Base-by-base conservation (phyloP, 1,140 invertebrate species). In the Ips typographus region DNA sequence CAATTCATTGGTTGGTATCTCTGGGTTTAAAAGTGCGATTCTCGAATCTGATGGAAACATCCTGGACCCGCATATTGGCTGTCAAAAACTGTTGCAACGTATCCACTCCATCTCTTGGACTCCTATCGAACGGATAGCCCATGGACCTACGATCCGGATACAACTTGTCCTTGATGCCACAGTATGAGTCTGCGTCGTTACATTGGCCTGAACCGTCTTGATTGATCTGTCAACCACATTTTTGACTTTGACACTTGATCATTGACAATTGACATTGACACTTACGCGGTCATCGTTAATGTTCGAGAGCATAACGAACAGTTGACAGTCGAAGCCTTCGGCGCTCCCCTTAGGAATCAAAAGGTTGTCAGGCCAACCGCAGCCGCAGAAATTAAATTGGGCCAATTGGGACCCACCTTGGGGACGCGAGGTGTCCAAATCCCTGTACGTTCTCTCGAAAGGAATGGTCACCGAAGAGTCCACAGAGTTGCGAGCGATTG, bases 351-450 rank as follows among this genome's bases (percentile, higher is more conserved):
- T 91, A 0, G 92, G 89, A 39, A 93, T 77, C 1, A 95, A 83
- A 88, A 94, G 88, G 77, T 95, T 91, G 55, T 93, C 87, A 1
- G 93, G 93, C 92, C 92, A 94, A 53, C 93, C 93, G 78, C 92
- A 94, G 43, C 92, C 91, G 79, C 93, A 94, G 84, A 90, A 91
- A 78, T 91, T 89, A 80, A 89, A 90, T 74, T 86, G 83, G 0
- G 83, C 83, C 42, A 86, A 83, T 1, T 82, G 77, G 2, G 84
- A 75, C 0, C 78, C 76, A 3, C 84, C 85, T 0, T 81, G 80
- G 2, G 87, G 87, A 6, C 69, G 82, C 58, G 79, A 84, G 1
- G 78, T 75, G 0, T 85, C 83, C 60, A 90, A 77, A 74, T 86
- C 84, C 4, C 88, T 83, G 86, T 90, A 91, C 1, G 88, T 88